These are phyloP conservation scores for Catagonus wagneri DNA, from an alignment of 2,113 vertebrate species.

Conservation along the genomic window DNA sequence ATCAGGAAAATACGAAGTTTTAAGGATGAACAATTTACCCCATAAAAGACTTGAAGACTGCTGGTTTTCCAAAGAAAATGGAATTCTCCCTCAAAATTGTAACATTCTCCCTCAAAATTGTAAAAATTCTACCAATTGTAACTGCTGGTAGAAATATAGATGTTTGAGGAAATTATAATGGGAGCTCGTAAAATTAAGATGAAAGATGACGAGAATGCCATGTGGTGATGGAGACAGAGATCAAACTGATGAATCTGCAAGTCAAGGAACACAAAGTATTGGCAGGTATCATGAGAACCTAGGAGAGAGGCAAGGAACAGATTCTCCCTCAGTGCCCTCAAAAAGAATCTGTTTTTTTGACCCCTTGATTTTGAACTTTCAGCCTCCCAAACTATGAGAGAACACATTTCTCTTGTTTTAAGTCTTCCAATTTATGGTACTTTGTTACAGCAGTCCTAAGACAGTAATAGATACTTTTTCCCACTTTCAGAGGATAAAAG, in stretches of 20 bases:
- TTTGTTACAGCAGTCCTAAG: background rate
- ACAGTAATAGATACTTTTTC: background rate
- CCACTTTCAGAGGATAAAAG: background rate
- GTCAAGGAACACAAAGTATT: background rate
- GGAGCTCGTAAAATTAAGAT: background rate
- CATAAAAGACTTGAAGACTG: background rate
- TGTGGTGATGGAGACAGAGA: background rate
- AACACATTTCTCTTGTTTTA: background rate
- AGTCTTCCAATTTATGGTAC: background rate
- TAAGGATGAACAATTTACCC: background rate
- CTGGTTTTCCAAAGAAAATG: background rate
- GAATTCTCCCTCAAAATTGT: background rate
- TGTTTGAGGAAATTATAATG: background rate
- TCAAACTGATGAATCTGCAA: background rate
- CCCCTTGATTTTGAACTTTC: background rate
- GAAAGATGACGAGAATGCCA: background rate
- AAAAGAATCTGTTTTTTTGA: background rate
- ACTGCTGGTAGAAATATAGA: background rate
- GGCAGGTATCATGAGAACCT: background rate
- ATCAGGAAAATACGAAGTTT: background rate
- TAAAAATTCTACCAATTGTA: too few species aligned
- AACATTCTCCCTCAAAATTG: too few species aligned
- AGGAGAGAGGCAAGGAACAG: background rate
- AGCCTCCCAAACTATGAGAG: background rate
- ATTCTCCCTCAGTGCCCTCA: background rate